Percentiles rank a stretch among this genome's conserved stretches.
Evolutionary conservation across 2,888 invertebrate genomes (phyloP).

Genomic region (Cataglyphis livida): DNA sequence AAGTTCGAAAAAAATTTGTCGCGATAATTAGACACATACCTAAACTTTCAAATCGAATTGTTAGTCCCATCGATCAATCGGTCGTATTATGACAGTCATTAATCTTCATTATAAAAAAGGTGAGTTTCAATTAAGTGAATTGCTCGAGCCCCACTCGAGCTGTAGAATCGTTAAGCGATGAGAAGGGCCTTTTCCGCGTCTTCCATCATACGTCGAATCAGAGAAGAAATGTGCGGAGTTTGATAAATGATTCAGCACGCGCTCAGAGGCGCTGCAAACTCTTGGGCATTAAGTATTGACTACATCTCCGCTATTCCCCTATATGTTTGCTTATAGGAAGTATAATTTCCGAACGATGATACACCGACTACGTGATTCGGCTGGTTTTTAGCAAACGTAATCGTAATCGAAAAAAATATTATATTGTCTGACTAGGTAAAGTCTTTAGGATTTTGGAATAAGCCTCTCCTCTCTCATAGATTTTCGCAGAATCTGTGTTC

Average conservation of each 20-base stretch:
- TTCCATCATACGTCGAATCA: constrained; percentile 54
- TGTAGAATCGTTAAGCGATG: constrained; percentile 54
- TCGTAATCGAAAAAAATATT: constrained; percentile 22
- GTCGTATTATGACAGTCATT: constrained; percentile 58
- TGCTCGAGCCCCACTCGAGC: constrained; percentile 48
- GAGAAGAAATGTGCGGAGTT: constrained; percentile 44
- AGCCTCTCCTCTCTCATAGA: constrained; percentile 39
- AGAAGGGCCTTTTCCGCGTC: constrained; percentile 48
- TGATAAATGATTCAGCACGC: constrained; percentile 56
- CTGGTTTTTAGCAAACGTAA: not conserved
- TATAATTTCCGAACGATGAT: not conserved
- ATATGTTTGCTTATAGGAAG: not conserved
- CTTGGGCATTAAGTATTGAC: constrained; percentile 2
- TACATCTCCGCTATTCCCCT: not conserved
- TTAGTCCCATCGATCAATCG: constrained; percentile 61
- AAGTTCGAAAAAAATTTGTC: not conserved
- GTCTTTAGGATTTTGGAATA: constrained; percentile 22
- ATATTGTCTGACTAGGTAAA: constrained; percentile 13
- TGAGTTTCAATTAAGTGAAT: constrained; percentile 71
- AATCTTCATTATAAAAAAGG: constrained; percentile 71
- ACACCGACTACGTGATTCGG: not conserved
- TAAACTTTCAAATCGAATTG: constrained; percentile 50
- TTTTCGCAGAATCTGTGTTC: constrained; percentile 50
- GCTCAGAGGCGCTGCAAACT: not conserved
- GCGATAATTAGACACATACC: not conserved